Evolutionary conservation across 2,888 invertebrate species (phyloP), one percentile per base, ranked within the genome.

Genomic region (Colostygia pectinataria): DNA sequence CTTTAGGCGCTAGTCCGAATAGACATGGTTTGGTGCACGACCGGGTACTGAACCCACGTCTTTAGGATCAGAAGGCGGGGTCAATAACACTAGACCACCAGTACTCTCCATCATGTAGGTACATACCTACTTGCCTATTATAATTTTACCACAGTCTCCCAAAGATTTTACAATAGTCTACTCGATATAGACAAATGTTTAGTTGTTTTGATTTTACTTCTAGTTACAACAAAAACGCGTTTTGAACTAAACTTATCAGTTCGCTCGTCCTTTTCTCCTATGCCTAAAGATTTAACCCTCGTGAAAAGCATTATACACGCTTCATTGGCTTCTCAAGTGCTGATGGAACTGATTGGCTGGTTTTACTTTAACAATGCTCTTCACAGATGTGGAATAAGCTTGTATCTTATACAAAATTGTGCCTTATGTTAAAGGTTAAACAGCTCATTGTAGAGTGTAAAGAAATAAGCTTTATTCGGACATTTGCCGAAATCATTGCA

Each of bases 311-410:
- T 88, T 87, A 86, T 68, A 61, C 69, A 67, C 86, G 83, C 79
- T 83, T 85, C 89, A 89, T 88, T 80, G 87, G 78, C 66, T 79
- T 77, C 83, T 83, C 80, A 79, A 89, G 89, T 82, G 81, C 74
- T 80, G 88, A 86, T 86, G 77, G 80, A 80, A 83, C 82, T 85
- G 89, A 90, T 90, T 90, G 89, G 83, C 83, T 83, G 77, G 80
- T 77, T 82, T 77, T 71, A 63, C 75, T 74, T 70, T 80, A 83
- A 89, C 89, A 89, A 89, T 84, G 67, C 71, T 55, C 58, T 59
- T 63, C 48, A 52, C 49, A 56, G 44, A 57, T 55, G 38, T 33
- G 31, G 55, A 67, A 68, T 55, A 71, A 65, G 32, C 31, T 12
- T 59, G 59, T 57, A 58, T 56, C 57, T 68, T 49, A 60, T 4